Percentiles rank a stretch among this genome's conserved stretches.
phyloP scores from a whole-genome alignment of 2,113 vertebrate genomes.

The Vicugna pacos region DNA sequence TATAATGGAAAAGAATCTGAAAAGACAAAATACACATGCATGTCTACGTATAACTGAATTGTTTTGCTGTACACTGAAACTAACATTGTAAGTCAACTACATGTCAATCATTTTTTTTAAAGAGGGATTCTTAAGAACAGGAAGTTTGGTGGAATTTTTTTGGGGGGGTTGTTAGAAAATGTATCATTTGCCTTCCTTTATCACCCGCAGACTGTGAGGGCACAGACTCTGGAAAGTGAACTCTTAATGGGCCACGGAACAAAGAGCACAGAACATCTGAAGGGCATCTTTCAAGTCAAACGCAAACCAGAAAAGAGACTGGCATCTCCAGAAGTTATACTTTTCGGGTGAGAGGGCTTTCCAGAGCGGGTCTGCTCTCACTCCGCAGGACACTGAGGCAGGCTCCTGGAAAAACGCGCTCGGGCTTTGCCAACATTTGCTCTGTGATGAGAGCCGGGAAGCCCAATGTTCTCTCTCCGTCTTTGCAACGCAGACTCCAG shows the following conservation, averaged over 20 bases:
- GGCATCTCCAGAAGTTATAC: not conserved
- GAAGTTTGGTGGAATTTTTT: not conserved
- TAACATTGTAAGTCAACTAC: too few species aligned
- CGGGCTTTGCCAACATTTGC: not conserved
- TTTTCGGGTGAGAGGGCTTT: constrained; percentile 31
- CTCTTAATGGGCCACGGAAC: not conserved
- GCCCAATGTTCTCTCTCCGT: not conserved
- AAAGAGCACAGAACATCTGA: not conserved
- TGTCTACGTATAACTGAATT: too few species aligned
- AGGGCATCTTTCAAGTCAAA: not conserved
- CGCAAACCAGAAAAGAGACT: not conserved
- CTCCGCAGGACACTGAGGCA: not conserved
- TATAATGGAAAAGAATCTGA: too few species aligned
- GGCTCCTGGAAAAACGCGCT: not conserved
- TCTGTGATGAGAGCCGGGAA: not conserved
- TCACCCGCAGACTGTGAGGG: not conserved
- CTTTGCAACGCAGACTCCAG: not conserved
- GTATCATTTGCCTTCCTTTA: not conserved
- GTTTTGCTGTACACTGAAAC: too few species aligned
- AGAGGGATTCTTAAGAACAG: not conserved
- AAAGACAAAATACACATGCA: too few species aligned
- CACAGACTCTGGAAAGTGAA: not conserved
- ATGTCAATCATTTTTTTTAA: too few species aligned
- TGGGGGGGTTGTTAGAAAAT: not conserved
- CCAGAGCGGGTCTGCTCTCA: not conserved